These are phyloP conservation scores for Machimus rusticus DNA, from an alignment of 2,888 invertebrate species.

Conservation along the genomic window DNA sequence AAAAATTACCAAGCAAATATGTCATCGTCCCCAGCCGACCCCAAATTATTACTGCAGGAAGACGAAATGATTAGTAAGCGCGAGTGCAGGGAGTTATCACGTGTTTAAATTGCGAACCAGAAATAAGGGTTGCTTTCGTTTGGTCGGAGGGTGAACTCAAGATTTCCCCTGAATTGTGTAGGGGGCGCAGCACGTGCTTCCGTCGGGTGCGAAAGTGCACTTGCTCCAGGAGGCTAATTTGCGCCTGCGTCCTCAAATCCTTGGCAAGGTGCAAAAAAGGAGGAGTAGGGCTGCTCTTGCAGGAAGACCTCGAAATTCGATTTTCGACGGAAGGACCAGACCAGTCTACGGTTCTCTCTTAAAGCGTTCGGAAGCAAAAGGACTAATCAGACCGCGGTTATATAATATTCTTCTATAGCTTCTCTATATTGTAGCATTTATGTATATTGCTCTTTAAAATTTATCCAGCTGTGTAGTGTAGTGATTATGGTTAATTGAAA, in stretches of 20 bases:
- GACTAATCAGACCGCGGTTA: conserved; percentile 36
- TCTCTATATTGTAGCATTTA: conserved; percentile 32
- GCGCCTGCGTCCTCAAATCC: conserved; percentile 44
- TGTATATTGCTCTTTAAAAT: neutral
- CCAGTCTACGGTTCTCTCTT: conserved; percentile 48
- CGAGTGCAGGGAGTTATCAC: neutral
- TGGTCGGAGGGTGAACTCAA: neutral
- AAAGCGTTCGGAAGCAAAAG: conserved; percentile 45
- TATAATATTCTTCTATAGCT: conserved; percentile 38
- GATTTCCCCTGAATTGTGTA: conserved; percentile 9
- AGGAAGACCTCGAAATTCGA: conserved; percentile 43
- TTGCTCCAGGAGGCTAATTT: conserved; percentile 44
- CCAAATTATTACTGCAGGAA: neutral
- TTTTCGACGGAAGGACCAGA: conserved; percentile 10
- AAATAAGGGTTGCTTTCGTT: neutral
- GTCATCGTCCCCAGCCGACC: neutral
- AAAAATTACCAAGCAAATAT: neutral
- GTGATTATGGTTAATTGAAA: conserved; percentile 30
- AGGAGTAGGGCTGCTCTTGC: conserved; percentile 1
- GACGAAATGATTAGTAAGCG: neutral
- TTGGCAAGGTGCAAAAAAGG: conserved; percentile 43
- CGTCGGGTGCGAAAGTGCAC: conserved; percentile 28
- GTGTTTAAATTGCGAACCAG: neutral
- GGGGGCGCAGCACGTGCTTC: conserved; percentile 40
- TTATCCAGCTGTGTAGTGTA: conserved; percentile 22